These are phyloP conservation scores for Stegodyphus dumicola DNA, from an alignment of 1,140 invertebrate species.

Conservation along the genomic window DNA sequence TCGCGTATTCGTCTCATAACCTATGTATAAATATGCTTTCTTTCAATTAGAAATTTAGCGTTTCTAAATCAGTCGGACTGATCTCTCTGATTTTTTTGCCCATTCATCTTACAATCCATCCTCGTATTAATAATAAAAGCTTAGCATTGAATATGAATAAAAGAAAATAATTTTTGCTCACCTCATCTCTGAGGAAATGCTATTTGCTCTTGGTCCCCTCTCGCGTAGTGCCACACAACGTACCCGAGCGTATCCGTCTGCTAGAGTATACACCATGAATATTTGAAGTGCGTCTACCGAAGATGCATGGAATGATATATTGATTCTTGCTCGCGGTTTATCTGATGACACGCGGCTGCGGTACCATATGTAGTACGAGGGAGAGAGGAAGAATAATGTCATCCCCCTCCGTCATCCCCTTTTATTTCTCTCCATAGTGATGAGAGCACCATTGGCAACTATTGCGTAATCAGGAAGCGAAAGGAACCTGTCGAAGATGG, in stretches of 20 bases:
- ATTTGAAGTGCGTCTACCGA: slow-evolving; percentile 47
- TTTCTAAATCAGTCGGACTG: too few relatives aligned
- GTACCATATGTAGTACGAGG: background rate
- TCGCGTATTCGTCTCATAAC: too few relatives aligned
- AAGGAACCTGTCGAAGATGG: background rate
- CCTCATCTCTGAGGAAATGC: background rate
- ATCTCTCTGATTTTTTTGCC: too few relatives aligned
- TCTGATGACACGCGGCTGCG: slow-evolving; percentile 45
- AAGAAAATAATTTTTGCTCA: slow-evolving; percentile 42
- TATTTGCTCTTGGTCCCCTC: background rate
- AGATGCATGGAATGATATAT: slow-evolving; percentile 50
- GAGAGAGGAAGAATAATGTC: background rate
- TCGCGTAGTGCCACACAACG: background rate
- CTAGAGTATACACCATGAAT: slow-evolving; percentile 50
- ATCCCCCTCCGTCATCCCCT: background rate
- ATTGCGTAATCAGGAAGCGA: slow-evolving; percentile 9
- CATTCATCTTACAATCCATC: slow-evolving; percentile 10
- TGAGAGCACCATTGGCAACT: slow-evolving; percentile 7
- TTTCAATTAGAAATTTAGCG: too few relatives aligned
- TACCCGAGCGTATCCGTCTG: background rate
- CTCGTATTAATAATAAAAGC: slow-evolving; percentile 35
- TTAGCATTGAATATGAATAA: slow-evolving; percentile 35
- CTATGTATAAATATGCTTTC: too few relatives aligned
- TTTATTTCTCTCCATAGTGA: slow-evolving; percentile 9
- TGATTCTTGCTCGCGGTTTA: slow-evolving; percentile 45